Conservation (phyloP, 2,797 vertebrate species). For the Silurus aristotelis region DNA sequence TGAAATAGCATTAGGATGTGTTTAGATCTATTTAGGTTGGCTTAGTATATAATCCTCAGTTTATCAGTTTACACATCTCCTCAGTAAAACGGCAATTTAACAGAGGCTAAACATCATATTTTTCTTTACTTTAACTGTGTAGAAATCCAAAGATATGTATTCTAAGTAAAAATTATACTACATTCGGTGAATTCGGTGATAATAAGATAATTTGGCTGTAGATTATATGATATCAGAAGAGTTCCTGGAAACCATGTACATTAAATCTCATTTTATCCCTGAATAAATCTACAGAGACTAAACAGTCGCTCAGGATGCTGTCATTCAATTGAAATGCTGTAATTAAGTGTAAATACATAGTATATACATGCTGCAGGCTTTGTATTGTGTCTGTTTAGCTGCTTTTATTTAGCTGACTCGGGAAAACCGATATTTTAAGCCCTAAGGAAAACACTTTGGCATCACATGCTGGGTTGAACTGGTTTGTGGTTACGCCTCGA, state of each 20-base stretch:
- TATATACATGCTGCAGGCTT: background rate
- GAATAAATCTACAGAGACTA: background rate
- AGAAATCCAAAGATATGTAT: too few relatives aligned
- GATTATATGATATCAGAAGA: background rate
- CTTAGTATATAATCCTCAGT: background rate
- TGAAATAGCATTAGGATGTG: background rate
- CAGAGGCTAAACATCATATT: too few relatives aligned
- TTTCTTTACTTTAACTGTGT: too few relatives aligned
- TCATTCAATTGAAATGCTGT: background rate
- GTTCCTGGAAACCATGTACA: background rate
- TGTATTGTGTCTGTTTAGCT: background rate
- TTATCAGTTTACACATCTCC: background rate
- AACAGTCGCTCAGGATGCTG: background rate
- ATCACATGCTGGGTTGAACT: conserved; percentile 10
- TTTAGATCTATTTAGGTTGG: background rate
- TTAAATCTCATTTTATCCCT: background rate
- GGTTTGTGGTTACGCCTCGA: conserved; percentile 17
- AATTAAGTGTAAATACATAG: background rate
- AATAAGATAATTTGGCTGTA: background rate
- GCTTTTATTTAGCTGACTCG: background rate
- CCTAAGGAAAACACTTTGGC: background rate
- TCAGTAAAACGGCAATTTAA: too few relatives aligned
- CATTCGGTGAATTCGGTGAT: too few relatives aligned
- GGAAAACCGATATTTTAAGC: background rate
- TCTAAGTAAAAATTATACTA: too few relatives aligned